Conservation (phyloP, 2,888 invertebrate genomes). For the Trimorus sp. region DNA sequence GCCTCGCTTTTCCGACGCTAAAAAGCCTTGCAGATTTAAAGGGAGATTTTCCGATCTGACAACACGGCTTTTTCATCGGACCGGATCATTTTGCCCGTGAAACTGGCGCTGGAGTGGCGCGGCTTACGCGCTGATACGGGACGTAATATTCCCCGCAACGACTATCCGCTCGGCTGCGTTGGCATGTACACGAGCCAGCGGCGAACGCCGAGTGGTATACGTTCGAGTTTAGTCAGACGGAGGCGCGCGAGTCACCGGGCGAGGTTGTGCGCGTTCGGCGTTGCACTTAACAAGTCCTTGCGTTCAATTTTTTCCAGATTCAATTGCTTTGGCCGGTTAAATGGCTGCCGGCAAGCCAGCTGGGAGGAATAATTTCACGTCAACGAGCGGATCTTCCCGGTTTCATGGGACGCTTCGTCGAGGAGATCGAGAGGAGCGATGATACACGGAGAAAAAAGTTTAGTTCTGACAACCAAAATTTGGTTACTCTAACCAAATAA, state of each 20-base stretch:
- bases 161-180: conserved; percentile 48
- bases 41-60: conserved; percentile 65
- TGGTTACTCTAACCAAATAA: too few relatives aligned
- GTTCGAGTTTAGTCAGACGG: conserved; percentile 61
- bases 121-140: conserved; percentile 58
- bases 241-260: conserved; percentile 39
- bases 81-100: conserved; percentile 59
- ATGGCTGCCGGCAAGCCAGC: too few relatives aligned
- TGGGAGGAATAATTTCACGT: too few relatives aligned
- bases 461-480: too few relatives aligned
- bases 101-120: conserved; percentile 49
- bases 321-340: conserved; percentile 1
- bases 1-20: conserved; percentile 42
- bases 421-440: too few relatives aligned
- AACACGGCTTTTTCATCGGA: conserved; percentile 65
- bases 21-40: conserved; percentile 64
- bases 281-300: conserved; percentile 32
- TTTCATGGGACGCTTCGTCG: too few relatives aligned
- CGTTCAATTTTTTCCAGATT: conserved; percentile 18
- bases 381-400: too few relatives aligned
- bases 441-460: too few relatives aligned
- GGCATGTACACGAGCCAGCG: conserved; percentile 45
- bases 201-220: conserved; percentile 42
- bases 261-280: conserved; percentile 29
- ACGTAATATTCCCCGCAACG: conserved; percentile 58